Percentiles rank a stretch among this genome's conserved stretches.
phyloP scores from a whole-genome alignment of 2,113 vertebrate species.

The Scalopus aquaticus region DNA sequence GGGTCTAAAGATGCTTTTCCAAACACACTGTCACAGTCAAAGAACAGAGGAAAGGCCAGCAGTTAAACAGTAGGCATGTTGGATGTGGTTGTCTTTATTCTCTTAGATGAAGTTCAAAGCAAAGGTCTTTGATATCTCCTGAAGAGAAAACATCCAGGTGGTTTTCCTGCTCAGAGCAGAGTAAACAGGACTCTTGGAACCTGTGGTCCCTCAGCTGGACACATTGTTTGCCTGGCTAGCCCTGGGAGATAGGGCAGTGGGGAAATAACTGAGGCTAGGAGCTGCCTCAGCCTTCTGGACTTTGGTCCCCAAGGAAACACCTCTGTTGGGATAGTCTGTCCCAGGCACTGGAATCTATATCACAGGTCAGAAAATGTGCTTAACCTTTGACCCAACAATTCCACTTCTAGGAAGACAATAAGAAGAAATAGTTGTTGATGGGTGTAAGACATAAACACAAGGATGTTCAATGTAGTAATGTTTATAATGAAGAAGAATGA shows the following conservation, averaged over 20 bases:
- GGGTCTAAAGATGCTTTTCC: not conserved
- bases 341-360: not conserved
- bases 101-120: constrained; percentile 58
- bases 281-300: constrained; percentile 33
- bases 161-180: constrained; percentile 29
- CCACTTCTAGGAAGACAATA: not conserved
- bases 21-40: not conserved
- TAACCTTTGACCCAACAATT: constrained; percentile 22
- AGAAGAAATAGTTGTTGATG: not conserved
- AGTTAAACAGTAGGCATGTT: not conserved
- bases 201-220: not conserved
- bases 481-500: not conserved
- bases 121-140: not conserved
- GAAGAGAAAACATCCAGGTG: constrained; percentile 22
- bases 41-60: not conserved
- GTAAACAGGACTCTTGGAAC: constrained; percentile 40
- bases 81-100: constrained; percentile 28
- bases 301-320: constrained; percentile 13
- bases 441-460: not conserved
- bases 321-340: constrained; percentile 45
- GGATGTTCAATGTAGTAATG: not conserved
- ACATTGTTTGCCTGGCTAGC: not conserved
- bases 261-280: not conserved
- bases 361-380: constrained; percentile 26
- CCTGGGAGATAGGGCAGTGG: not conserved